Evolutionary conservation across 2,888 invertebrate genomes (phyloP).

Genomic region (Portevinia maculata): DNA sequence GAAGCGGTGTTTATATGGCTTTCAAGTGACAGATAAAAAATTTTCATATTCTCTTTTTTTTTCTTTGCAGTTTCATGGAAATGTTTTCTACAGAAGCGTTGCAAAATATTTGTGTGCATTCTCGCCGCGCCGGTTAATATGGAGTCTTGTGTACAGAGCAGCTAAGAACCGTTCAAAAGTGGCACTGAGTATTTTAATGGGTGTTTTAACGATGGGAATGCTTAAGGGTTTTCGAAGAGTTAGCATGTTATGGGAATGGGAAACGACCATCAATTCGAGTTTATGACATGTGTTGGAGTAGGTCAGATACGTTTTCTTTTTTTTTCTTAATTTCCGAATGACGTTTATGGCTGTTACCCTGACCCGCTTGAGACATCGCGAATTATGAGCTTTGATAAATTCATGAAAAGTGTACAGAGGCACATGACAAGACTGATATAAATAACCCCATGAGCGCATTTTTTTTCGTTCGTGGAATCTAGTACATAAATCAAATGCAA

Average conservation of each 20-base stretch:
- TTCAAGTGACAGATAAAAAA: constrained; percentile 57
- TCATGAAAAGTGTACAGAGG: too few relatives aligned
- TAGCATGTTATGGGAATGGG: constrained; percentile 19
- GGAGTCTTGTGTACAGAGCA: constrained; percentile 7
- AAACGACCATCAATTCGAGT: constrained; percentile 9
- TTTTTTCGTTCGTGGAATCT: too few relatives aligned
- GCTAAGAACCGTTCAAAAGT: constrained; percentile 9
- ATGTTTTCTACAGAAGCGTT: constrained; percentile 54
- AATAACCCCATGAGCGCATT: too few relatives aligned
- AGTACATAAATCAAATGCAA: too few relatives aligned
- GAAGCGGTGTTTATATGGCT: constrained; percentile 32
- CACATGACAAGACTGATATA: too few relatives aligned
- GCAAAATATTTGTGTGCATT: constrained; percentile 52
- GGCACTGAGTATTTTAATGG: constrained; percentile 28
- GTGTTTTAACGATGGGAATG: constrained; percentile 41
- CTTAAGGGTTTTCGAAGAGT: neutral
- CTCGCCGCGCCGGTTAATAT: constrained; percentile 17
- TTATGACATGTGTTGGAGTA: constrained; percentile 10
- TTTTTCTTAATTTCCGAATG: neutral
- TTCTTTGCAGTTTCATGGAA: constrained; percentile 41
- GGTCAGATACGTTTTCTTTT: constrained; percentile 17
- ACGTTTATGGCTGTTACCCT: neutral
- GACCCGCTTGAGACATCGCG: neutral
- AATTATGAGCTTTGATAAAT: neutral
- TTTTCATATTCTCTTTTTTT: neutral